Evolutionary conservation across 1,140 invertebrate genomes (phyloP).

Genomic region (Cherax destructor): DNA sequence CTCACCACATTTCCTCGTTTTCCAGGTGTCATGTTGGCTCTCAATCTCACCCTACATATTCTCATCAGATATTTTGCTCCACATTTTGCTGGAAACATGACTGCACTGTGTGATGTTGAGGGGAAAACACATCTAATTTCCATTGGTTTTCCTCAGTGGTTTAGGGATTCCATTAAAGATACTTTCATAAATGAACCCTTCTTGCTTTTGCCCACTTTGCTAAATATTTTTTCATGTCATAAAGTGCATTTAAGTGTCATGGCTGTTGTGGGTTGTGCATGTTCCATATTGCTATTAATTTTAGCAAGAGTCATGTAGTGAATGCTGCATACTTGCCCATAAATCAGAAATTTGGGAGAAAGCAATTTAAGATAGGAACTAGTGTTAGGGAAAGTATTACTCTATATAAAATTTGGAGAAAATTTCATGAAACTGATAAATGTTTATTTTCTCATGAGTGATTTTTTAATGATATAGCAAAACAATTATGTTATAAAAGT

Average conservation of each 20-base stretch:
- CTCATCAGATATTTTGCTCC: not conserved
- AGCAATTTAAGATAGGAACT: too few relatives aligned
- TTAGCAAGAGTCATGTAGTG: not conserved
- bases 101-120: conserved; percentile 1
- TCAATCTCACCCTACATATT: conserved; percentile 5
- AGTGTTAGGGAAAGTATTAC: too few relatives aligned
- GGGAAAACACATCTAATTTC: not conserved
- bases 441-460: too few relatives aligned
- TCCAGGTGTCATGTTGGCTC: not conserved
- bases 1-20: not conserved
- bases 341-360: too few relatives aligned
- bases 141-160: not conserved
- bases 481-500: too few relatives aligned
- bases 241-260: not conserved
- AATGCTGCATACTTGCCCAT: too few relatives aligned
- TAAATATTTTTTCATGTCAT: not conserved
- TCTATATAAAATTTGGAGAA: too few relatives aligned
- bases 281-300: conserved; percentile 7
- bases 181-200: not conserved
- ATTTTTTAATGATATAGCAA: too few relatives aligned
- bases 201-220: not conserved
- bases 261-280: not conserved
- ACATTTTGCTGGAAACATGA: not conserved
- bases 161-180: not conserved
- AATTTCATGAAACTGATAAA: too few relatives aligned